Conservation (phyloP, 2,888 invertebrate genomes). For the Eulithis prunata region DNA sequence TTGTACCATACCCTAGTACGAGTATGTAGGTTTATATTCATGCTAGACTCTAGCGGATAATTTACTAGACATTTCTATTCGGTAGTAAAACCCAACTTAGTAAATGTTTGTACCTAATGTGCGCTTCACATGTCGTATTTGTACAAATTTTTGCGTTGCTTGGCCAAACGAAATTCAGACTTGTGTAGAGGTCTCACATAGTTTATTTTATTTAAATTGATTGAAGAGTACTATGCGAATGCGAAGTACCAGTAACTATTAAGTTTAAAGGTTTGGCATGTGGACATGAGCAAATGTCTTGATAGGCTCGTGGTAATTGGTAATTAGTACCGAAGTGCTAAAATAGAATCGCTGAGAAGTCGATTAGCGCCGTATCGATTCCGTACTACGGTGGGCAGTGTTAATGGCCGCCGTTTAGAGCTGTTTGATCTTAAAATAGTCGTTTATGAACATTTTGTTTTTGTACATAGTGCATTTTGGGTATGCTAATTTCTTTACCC, state of each 20-base stretch:
- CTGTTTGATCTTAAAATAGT: slow-evolving; percentile 72
- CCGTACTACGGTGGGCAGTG: slow-evolving; percentile 70
- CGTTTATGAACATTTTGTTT: slow-evolving; percentile 72
- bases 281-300: slow-evolving; percentile 52
- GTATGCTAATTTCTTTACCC: slow-evolving; percentile 64
- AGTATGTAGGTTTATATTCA: slow-evolving; percentile 24
- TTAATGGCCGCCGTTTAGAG: slow-evolving; percentile 70
- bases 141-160: slow-evolving; percentile 31
- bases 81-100: slow-evolving; percentile 22
- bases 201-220: slow-evolving; percentile 4
- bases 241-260: slow-evolving; percentile 4
- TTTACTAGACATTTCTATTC: slow-evolving; percentile 31
- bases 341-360: slow-evolving; percentile 66
- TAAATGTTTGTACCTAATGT: slow-evolving; percentile 15
- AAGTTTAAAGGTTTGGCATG: slow-evolving; percentile 40
- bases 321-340: slow-evolving; percentile 77
- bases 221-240: background rate
- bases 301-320: slow-evolving; percentile 68
- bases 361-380: slow-evolving; percentile 72
- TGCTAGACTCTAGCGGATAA: slow-evolving; percentile 16
- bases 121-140: slow-evolving; percentile 36
- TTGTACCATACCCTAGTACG: slow-evolving; percentile 22
- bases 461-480: slow-evolving; percentile 72
- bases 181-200: slow-evolving; percentile 1
- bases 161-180: slow-evolving; percentile 12